Percentiles rank a stretch among this genome's conserved stretches.
Evolutionary conservation across 2,888 invertebrate genomes (phyloP).

Genomic region (Rhaphigaster nebulosa): DNA sequence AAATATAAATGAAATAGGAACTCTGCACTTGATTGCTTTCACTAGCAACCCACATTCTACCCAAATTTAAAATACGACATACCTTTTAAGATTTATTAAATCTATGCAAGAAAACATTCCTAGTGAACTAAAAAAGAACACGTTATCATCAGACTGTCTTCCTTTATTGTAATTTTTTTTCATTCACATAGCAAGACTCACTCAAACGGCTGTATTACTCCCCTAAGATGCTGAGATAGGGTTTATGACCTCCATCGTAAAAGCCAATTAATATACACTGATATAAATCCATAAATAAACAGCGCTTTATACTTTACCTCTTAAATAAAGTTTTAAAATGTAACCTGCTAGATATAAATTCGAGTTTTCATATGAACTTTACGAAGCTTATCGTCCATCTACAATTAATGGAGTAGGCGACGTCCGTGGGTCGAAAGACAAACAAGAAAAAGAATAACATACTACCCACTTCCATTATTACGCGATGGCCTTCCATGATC

Average conservation of each 20-base stretch:
- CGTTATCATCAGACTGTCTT: not conserved
- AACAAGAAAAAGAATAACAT: constrained; percentile 52
- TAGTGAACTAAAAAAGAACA: not conserved
- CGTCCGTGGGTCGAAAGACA: constrained; percentile 29
- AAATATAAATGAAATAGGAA: no score
- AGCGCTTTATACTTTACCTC: not conserved
- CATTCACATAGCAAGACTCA: not conserved
- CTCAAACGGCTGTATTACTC: not conserved
- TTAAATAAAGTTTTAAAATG: not conserved
- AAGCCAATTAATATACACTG: constrained; percentile 1
- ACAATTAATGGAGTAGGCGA: constrained; percentile 46
- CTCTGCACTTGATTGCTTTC: not conserved
- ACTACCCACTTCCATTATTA: constrained; percentile 53
- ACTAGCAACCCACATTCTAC: not conserved
- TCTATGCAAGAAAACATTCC: not conserved
- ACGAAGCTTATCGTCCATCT: constrained; percentile 23
- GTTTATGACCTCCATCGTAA: not conserved
- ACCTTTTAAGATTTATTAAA: not conserved
- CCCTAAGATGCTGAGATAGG: not conserved
- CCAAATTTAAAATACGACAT: no score
- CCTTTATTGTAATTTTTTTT: not conserved
- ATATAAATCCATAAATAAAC: not conserved
- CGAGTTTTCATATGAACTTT: constrained; percentile 16
- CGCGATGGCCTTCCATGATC: constrained; percentile 36
- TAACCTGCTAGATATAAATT: constrained; percentile 4